Conservation (phyloP, 2,888 invertebrate species). For the Rhingia campestris region DNA sequence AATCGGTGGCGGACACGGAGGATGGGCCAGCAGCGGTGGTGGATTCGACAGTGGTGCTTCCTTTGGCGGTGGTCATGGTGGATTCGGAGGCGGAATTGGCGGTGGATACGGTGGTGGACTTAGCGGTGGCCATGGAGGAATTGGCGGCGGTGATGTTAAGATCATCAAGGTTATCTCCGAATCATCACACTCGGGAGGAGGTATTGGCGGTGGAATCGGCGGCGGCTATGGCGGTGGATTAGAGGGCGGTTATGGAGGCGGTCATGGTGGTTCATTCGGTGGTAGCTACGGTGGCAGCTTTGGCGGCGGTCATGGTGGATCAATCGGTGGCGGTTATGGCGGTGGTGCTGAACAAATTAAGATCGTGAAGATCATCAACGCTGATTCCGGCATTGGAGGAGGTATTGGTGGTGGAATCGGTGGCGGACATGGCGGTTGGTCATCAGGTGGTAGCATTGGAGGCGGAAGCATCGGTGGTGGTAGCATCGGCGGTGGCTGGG, state of each 20-base stretch:
- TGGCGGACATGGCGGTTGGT: slow-evolving; percentile 64
- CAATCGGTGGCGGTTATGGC: slow-evolving; percentile 57
- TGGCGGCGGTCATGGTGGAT: slow-evolving; percentile 61
- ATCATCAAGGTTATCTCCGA: slow-evolving; percentile 71
- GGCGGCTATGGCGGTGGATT: slow-evolving; percentile 52
- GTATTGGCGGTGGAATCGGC: slow-evolving; percentile 39
- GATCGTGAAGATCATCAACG: slow-evolving; percentile 64
- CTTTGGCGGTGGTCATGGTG: slow-evolving; percentile 43
- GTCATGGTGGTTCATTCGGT: slow-evolving; percentile 49
- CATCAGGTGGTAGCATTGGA: slow-evolving; percentile 61
- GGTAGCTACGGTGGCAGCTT: slow-evolving; percentile 49
- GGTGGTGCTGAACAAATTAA: slow-evolving; percentile 65
- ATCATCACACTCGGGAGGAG: slow-evolving; percentile 65
- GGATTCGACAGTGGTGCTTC: slow-evolving; percentile 46
- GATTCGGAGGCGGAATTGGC: slow-evolving; percentile 24
- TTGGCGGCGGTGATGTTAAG: slow-evolving; percentile 65
- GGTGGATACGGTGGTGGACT: slow-evolving; percentile 52
- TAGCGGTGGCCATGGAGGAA: slow-evolving; percentile 37
- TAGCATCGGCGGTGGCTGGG: slow-evolving; percentile 57
- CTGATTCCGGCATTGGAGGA: slow-evolving; percentile 63
- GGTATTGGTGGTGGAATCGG: slow-evolving; percentile 63
- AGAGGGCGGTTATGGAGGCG: slow-evolving; percentile 23
- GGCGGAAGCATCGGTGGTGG: slow-evolving; percentile 46
- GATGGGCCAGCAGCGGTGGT: slow-evolving; percentile 52
- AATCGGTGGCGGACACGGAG: slow-evolving; percentile 56